Evolutionary conservation across 2,113 vertebrate species (phyloP).

Genomic region (Apistogramma diplotaenia): DNA sequence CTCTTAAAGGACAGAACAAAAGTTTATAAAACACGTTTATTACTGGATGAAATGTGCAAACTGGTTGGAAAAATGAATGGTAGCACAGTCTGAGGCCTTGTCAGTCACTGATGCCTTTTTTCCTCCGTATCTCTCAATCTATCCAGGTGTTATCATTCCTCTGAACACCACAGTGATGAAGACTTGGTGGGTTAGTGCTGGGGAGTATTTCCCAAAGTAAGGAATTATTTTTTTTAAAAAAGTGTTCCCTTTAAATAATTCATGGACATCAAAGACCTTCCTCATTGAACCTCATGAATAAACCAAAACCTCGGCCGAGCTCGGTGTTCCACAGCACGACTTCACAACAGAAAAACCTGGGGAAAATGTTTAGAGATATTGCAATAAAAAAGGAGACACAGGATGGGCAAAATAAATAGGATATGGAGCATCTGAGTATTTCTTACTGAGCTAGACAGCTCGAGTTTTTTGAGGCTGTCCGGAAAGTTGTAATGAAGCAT

Average conservation of each 20-base stretch:
- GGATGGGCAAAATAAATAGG: slow-evolving; percentile 12
- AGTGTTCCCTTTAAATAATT: slow-evolving; percentile 67
- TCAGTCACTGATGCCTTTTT: background rate
- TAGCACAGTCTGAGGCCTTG: background rate
- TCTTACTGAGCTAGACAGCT: background rate
- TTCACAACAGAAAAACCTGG: slow-evolving; percentile 44
- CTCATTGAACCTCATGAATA: slow-evolving; percentile 73
- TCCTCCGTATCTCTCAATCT: background rate
- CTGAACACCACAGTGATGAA: background rate
- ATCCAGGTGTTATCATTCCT: slow-evolving; percentile 4
- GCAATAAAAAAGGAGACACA: slow-evolving; percentile 30
- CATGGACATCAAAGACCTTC: slow-evolving; percentile 71
- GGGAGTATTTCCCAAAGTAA: slow-evolving; percentile 52
- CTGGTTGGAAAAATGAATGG: background rate
- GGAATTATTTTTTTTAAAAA: slow-evolving; percentile 55
- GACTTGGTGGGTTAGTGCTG: background rate
- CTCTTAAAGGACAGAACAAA: background rate
- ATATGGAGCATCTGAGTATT: slow-evolving; percentile 10
- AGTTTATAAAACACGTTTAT: background rate
- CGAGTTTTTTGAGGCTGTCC: slow-evolving; percentile 9
- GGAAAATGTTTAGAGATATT: slow-evolving; percentile 41
- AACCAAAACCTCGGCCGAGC: slow-evolving; percentile 65
- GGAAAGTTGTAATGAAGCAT: slow-evolving; percentile 8
- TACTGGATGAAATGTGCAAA: background rate
- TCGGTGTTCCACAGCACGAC: slow-evolving; percentile 41